phyloP scores from a whole-genome alignment of 2,113 vertebrate species.

The Nannospalax galili region DNA sequence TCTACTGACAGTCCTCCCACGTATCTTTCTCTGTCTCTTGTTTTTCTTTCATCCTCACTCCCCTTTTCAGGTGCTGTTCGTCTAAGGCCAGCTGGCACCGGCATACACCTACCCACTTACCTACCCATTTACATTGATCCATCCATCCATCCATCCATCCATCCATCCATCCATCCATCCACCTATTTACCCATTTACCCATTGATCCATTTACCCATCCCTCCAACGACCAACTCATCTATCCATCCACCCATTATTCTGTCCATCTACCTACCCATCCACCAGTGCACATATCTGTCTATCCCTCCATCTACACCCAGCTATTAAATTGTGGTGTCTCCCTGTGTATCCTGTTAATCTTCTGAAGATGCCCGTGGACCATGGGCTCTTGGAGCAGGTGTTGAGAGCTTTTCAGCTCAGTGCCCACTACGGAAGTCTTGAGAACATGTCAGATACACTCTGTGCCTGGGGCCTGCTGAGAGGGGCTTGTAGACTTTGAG shows the following conservation, averaged over 20 bases:
- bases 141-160: neutral
- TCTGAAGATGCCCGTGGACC: neutral
- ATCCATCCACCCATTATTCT: neutral
- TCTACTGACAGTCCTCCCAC: no score
- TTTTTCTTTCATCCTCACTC: no score
- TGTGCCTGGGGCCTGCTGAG: neutral
- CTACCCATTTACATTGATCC: neutral
- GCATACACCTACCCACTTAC: no score
- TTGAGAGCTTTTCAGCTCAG: neutral
- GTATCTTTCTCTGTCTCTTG: neutral
- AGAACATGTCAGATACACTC: neutral
- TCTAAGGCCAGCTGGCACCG: no score
- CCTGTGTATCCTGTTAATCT: neutral
- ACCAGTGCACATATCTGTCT: no score
- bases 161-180: neutral
- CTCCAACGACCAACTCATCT: neutral
- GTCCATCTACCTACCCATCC: no score
- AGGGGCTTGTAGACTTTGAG: neutral
- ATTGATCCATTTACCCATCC: neutral
- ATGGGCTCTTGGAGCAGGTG: neutral
- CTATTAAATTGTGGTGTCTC: neutral
- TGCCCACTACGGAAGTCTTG: neutral
- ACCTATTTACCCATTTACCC: no score
- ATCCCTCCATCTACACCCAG: neutral
- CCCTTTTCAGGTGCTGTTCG: no score